These are phyloP conservation scores for Pelmatolapia mariae DNA, from an alignment of 2,113 vertebrate genomes.

Conservation along the genomic window DNA sequence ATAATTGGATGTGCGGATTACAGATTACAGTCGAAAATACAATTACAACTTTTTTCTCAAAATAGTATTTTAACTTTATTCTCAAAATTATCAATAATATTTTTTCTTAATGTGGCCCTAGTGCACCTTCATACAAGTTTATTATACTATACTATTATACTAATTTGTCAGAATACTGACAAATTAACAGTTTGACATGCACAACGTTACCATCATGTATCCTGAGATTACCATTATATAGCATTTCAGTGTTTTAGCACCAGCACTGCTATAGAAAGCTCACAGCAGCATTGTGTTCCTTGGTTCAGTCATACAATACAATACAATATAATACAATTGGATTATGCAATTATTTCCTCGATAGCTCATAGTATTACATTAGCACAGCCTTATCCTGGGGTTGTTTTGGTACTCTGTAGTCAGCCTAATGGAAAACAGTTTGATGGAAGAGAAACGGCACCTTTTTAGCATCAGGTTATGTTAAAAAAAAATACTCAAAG, in stretches of 20 bases:
- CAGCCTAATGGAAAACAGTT: neutral
- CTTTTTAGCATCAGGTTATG: neutral
- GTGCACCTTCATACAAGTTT: neutral
- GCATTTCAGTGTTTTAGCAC: neutral
- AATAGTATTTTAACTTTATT: neutral
- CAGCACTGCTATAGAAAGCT: neutral
- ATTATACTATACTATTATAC: neutral
- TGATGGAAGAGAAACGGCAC: neutral
- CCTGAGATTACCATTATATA: neutral
- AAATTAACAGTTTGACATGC: neutral
- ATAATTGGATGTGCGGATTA: neutral
- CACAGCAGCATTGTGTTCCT: neutral
- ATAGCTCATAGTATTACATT: neutral
- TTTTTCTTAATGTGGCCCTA: neutral
- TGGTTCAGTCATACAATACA: neutral
- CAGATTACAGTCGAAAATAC: neutral
- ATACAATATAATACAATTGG: neutral
- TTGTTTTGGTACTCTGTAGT: neutral
- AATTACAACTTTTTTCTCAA: neutral
- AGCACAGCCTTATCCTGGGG: neutral
- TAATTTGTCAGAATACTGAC: neutral
- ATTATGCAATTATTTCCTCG: neutral
- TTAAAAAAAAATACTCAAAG: neutral
- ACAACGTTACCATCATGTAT: neutral
- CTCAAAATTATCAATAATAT: neutral